These are phyloP conservation scores for Periophthalmus modestus DNA, from an alignment of 2,113 vertebrate genomes.

Conservation along the genomic window DNA sequence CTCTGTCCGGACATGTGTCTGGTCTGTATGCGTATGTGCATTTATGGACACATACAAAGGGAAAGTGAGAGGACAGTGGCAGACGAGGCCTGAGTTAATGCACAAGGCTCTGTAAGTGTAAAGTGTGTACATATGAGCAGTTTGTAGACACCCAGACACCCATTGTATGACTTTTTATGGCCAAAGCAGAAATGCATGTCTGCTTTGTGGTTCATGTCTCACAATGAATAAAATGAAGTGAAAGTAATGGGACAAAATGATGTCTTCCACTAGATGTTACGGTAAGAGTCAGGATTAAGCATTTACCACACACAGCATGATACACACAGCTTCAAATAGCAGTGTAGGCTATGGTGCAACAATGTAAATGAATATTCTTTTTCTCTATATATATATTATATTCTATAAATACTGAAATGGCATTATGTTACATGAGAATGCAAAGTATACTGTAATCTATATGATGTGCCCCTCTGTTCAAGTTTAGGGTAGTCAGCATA, in stretches of 20 bases:
- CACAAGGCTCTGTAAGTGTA: background rate
- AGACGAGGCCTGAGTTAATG: constrained; percentile 12
- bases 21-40: constrained; percentile 49
- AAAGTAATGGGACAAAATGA: background rate
- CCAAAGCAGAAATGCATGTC: background rate
- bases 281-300: background rate
- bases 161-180: constrained; percentile 17
- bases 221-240: constrained; percentile 24
- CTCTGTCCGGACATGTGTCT: constrained; percentile 76
- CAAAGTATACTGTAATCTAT: background rate
- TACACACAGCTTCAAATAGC: background rate
- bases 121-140: constrained; percentile 1
- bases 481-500: background rate
- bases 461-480: background rate
- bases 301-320: background rate
- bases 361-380: background rate
- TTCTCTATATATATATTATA: too few species aligned
- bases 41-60: constrained; percentile 52
- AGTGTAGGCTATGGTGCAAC: background rate
- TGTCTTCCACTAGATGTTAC: background rate
- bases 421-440: background rate
- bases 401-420: background rate
- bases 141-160: constrained; percentile 14
- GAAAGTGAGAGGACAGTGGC: constrained; percentile 38
- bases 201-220: constrained; percentile 15